Base-by-base conservation (phyloP, 1,140 invertebrate species). In the Lineus longissimus region DNA sequence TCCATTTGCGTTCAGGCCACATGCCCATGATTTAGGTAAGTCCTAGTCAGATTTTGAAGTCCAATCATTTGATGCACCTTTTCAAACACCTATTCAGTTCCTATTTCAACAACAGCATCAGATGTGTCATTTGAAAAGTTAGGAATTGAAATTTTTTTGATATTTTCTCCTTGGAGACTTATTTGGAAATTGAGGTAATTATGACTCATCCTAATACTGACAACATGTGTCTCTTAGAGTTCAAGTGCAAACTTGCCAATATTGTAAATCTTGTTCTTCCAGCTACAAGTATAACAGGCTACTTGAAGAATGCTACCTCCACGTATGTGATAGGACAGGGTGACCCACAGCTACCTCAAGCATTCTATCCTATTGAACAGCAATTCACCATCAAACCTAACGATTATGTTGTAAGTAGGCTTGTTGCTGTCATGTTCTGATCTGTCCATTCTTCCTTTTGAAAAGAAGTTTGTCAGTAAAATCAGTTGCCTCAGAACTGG, bases 1-100 rank as follows among this genome's bases (percentile, higher is more conserved):
- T 85, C 95, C 96, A 15, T 95, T 98, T 81, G 95, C 94, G 0
- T 98, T 93, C 81, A 85, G 96, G 63, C 91, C 91, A 0, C 96
- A 99, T 79, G 97, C 96, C 0, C 96, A 98, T 78, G 84, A 85
- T 31, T 82, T 97, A 40, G 93, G 93, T 85, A 68, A 69, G 67
- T 66, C 1, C 2, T 45, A n/a, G 6, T 51, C 1, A 30, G 84
- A 82, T 70, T n/a, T n/a, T n/a, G n/a, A n/a, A n/a, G 72, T n/a
- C 33, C 55, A 45, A 27, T 2, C n/a, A 2, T 19, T 23, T 45
- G 15, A 23, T 6, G n/a, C 9, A 33, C 9, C 25, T n/a, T n/a
- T n/a, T n/a, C n/a, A n/a, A n/a, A n/a, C n/a, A n/a, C n/a, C n/a
- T n/a, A n/a, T n/a, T n/a, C n/a, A n/a, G n/a, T n/a, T n/a, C n/a